Conservation (phyloP, 2,888 invertebrate species). For the Ophion slaviceki region DNA sequence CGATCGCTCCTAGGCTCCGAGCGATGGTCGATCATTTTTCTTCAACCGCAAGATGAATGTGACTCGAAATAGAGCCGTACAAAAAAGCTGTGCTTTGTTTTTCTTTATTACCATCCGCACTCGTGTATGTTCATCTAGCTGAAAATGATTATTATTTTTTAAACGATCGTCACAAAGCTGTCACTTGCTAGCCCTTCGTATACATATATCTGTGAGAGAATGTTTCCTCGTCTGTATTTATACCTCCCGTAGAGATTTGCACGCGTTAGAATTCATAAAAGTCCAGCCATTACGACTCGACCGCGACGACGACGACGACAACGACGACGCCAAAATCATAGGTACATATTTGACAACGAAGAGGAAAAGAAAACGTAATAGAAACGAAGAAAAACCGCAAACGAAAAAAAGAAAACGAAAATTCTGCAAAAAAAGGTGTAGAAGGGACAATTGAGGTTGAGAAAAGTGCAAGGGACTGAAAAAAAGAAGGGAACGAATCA, state of each 20-base stretch:
- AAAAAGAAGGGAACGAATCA: conserved; percentile 9
- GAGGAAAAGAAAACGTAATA: background rate
- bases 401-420: background rate
- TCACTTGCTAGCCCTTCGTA: conserved; percentile 2
- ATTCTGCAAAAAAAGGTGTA: background rate
- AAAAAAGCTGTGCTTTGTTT: background rate
- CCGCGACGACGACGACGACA: background rate
- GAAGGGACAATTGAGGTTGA: background rate
- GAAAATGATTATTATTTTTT: background rate
- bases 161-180: background rate
- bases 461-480: conserved; percentile 9
- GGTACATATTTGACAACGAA: background rate
- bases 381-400: too few relatives aligned
- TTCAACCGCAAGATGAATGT: background rate
- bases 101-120: background rate
- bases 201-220: conserved; percentile 21
- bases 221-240: conserved; percentile 11
- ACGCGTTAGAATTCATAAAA: conserved; percentile 41
- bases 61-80: background rate
- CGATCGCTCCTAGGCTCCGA: too few relatives aligned
- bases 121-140: conserved; percentile 3
- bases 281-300: background rate
- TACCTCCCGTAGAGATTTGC: conserved; percentile 38
- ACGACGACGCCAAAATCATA: background rate
- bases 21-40: background rate